Base-by-base conservation (phyloP, 2,797 vertebrate genomes). In the Hirundo rustica region DNA sequence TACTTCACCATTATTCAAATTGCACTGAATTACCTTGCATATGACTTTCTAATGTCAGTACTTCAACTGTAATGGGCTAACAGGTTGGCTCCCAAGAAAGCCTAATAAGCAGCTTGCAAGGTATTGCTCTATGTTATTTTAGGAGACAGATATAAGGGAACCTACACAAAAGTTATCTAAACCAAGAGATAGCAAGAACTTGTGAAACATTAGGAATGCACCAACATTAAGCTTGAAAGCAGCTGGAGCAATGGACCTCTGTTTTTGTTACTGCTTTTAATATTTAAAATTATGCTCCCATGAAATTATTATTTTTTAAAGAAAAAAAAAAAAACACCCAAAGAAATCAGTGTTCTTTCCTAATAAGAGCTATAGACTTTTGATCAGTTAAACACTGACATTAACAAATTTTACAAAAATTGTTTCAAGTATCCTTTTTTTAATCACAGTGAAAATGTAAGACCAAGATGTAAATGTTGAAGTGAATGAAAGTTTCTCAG, bases 391-490 rank as follows among this genome's bases (percentile, higher is more conserved):
- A 97, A 97, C 91, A 96, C 72, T 95, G 93, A 97, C 92, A 36
- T 96, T 78, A 97, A 97, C 83, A 95, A 94, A 92, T 95, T 96
- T 97, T 98, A 98, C 96, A 98, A 98, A 98, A 96, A 97, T 96
- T 96, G 97, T 97, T 98, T 98, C 98, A 98, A 98, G 98, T 98
- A 98, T 98, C 97, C 85, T 97, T 97, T 97, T 96, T 95, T 96
- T 97, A 97, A 97, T 98, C 98, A 98, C 98, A 98, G 98, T 98
- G 98, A 98, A 97, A 98, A 98, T 98, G 97, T 98, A 97, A 98
- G 98, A 98, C 97, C 94, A 95, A 97, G 89, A 97, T 67, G 92
- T 81, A 92, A 96, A 95, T 95, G 96, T 58, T 95, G 95, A 95
- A 95, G 85, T 96, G 94, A 97, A 94, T 93, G 97, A 93, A 97